Percentiles rank a stretch among this genome's conserved stretches.
phyloP scores from a whole-genome alignment of 2,888 invertebrate genomes.

The Dasysyrphus tricinctus region DNA sequence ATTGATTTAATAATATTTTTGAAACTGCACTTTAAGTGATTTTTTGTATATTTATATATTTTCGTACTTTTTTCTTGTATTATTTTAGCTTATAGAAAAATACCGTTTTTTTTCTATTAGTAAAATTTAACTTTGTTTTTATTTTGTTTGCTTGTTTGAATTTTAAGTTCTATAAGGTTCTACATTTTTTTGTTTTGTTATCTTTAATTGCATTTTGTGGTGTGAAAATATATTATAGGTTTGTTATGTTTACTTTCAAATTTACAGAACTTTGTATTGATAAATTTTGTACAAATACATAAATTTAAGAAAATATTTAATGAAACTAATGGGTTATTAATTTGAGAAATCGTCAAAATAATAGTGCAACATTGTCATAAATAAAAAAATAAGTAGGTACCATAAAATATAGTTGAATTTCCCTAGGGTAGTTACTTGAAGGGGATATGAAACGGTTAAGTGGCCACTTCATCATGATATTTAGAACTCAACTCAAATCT shows the following conservation, averaged over 20 bases:
- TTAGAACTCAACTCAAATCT: too few species aligned
- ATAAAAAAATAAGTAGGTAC: too few species aligned
- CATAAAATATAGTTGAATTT: too few species aligned
- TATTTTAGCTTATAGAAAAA: conserved; percentile 62
- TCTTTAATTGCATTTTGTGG: conserved; percentile 70
- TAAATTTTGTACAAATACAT: background rate
- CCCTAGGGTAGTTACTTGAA: too few species aligned
- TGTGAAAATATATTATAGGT: conserved; percentile 67
- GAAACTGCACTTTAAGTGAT: conserved; percentile 56
- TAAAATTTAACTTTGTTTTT: conserved; percentile 66
- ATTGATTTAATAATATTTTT: conserved; percentile 30
- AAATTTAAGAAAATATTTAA: background rate
- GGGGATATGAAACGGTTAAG: too few species aligned
- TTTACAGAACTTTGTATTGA: conserved; percentile 24
- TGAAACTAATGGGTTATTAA: background rate
- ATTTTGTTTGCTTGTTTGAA: conserved; percentile 49
- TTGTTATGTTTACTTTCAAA: conserved; percentile 31
- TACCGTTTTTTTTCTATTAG: conserved; percentile 46
- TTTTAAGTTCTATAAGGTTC: conserved; percentile 63
- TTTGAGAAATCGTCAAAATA: background rate
- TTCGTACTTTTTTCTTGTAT: conserved; percentile 32
- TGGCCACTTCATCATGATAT: too few species aligned
- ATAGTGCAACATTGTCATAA: background rate
- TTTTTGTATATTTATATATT: conserved; percentile 27
- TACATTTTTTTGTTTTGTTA: conserved; percentile 27